A percentile compares a stretch with the other conserved stretches of the same genome.
Evolutionary conservation across 2,113 vertebrate genomes (phyloP).

Genomic region (Numenius arquata): DNA sequence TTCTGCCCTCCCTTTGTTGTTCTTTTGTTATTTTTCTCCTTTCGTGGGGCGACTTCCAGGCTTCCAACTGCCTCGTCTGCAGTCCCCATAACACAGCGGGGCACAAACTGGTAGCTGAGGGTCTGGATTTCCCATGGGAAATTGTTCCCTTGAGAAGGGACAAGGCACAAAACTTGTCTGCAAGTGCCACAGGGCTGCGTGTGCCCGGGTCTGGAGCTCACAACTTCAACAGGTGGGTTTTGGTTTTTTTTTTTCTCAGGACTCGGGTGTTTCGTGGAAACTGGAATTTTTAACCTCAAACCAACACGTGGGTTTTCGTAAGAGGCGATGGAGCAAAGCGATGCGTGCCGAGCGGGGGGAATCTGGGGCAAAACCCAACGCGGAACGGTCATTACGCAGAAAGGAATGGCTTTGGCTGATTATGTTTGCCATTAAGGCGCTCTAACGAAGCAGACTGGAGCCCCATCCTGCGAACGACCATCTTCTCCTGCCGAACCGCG

Average conservation of each 20-base stretch:
- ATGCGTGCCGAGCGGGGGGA: rapidly evolving
- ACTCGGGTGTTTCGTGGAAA: not conserved
- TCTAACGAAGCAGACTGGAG: not conserved
- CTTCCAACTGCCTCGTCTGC: not conserved
- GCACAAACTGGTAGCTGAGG: rapidly evolving
- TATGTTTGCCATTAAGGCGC: not conserved
- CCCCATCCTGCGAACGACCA: not conserved
- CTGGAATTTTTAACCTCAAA: not conserved
- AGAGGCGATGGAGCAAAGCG: not conserved
- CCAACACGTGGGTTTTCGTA: rapidly evolving
- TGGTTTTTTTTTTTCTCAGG: not conserved
- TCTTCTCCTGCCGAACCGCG: not conserved
- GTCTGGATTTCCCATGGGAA: not conserved
- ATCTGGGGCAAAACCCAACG: not conserved
- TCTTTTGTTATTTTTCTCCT: not conserved
- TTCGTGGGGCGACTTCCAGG: not conserved
- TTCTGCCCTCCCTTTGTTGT: not conserved
- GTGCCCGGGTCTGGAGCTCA: not conserved
- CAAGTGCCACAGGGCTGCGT: not conserved
- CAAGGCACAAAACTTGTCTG: not conserved
- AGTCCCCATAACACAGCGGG: not conserved
- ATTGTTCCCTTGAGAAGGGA: not conserved
- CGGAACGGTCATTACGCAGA: rapidly evolving
- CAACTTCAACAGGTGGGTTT: not conserved
- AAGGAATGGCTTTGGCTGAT: not conserved